Evolutionary conservation across 2,888 invertebrate genomes (phyloP), one percentile per base, ranked within the genome.

Genomic region (Rosalia funebris): DNA sequence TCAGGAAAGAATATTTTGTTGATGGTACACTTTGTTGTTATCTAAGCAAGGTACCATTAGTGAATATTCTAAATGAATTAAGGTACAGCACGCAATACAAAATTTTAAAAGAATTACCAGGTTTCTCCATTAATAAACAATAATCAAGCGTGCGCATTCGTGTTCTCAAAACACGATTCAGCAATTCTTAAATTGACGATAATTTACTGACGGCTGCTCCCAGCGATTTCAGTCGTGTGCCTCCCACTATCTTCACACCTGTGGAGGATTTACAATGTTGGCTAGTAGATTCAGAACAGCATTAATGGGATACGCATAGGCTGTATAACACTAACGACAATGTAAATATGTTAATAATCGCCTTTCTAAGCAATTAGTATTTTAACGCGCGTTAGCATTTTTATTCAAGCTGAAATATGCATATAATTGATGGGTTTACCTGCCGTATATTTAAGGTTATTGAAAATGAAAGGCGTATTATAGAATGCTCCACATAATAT

Each of bases 311-410:
- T 50, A 20, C 32, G 11, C 39, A 5, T 25, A 20, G 25, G 50
- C 12, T 10, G 44, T 44, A 44, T 44, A 44, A 11, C 50, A 50
- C 39, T 39, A 16, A 50, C 14, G 37, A 50, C 50, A 50, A 50
- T 39, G 50, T 41, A 25, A 41, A 50, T 36, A 39, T 50, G 50
- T 37, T 50, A 50, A 37, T 50, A 36, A 1, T 50, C 39, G 39
- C 50, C 50, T 41, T 41, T 50, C 50, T 50, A 41, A 39, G 50
- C 39, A 50, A 50, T 41, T 50, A 50, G 25, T 50, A 41, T 50
- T 50, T 48, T 48, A 32, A 15, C 12, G 39, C 11, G 16, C 9
- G 45, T 9, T 19, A 19, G 34, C n/a, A 36, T 31, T 17, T 12
- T 50, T 37, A 20, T 50, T 14, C n/a, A 10, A 1, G 34, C 2